These are phyloP conservation scores for Nerophis lumbriciformis DNA, from an alignment of 2,113 vertebrate species.

Conservation along the genomic window DNA sequence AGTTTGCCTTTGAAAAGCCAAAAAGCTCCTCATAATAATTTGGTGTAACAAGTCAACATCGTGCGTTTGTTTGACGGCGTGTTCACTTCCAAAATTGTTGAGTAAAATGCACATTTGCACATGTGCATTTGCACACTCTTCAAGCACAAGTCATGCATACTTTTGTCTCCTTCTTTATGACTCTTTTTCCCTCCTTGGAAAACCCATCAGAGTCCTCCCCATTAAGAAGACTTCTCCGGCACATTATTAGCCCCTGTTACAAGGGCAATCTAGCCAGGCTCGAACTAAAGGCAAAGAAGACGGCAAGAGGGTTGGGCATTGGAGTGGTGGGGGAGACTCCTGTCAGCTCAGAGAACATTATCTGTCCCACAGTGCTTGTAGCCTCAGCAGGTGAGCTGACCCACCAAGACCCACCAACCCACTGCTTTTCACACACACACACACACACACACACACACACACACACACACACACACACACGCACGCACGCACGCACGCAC, in stretches of 20 bases:
- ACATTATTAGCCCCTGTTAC: slow-evolving; percentile 77
- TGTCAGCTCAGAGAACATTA: slow-evolving; percentile 77
- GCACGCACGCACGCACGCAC: too few species aligned
- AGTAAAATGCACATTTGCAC: slow-evolving; percentile 36
- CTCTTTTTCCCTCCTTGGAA: slow-evolving; percentile 52
- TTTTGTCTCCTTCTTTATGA: slow-evolving; percentile 36
- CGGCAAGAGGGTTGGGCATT: slow-evolving; percentile 37
- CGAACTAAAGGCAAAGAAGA: slow-evolving; percentile 58
- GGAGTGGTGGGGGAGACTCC: slow-evolving; percentile 60
- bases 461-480: slow-evolving; percentile 1
- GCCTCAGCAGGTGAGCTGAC: slow-evolving; percentile 77
- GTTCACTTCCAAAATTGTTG: slow-evolving; percentile 39
- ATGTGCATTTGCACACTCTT: slow-evolving; percentile 43
- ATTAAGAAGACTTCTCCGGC: slow-evolving; percentile 70
- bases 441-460: slow-evolving; percentile 7
- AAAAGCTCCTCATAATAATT: slow-evolving; percentile 67
- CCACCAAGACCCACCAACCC: slow-evolving; percentile 69
- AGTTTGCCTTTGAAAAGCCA: slow-evolving; percentile 62
- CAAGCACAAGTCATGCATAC: slow-evolving; percentile 30
- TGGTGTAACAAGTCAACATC: slow-evolving; percentile 67
- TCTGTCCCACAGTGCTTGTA: slow-evolving; percentile 75
- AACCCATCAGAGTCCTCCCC: slow-evolving; percentile 72
- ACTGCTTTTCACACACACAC: slow-evolving; percentile 34
- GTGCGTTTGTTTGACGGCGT: slow-evolving; percentile 38
- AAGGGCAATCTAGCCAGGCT: slow-evolving; percentile 71